phyloP scores from a whole-genome alignment of 2,888 invertebrate species.

The Drosophila tripunctata region DNA sequence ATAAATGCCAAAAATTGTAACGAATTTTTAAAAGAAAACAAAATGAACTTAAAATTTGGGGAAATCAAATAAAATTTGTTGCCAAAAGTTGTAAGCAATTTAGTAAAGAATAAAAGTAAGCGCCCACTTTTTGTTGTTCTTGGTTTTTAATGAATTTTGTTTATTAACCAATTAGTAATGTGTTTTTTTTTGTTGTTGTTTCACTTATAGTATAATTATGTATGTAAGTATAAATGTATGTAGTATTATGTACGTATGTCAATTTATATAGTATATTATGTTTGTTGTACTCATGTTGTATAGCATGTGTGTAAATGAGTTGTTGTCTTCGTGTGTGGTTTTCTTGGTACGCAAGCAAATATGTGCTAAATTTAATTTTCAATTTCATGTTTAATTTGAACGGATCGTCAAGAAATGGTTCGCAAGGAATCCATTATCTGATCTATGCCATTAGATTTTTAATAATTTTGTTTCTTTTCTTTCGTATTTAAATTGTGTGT shows the following conservation, averaged over 20 bases:
- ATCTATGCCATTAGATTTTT: slow-evolving; percentile 28
- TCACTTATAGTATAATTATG: slow-evolving; percentile 72
- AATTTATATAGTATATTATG: slow-evolving; percentile 65
- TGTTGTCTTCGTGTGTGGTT: slow-evolving; percentile 29
- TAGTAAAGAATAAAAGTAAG: slow-evolving; percentile 70
- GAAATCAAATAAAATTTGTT: slow-evolving; percentile 11
- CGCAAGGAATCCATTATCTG: slow-evolving; percentile 13
- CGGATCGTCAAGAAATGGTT: slow-evolving; percentile 32
- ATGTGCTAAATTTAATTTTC: slow-evolving; percentile 32
- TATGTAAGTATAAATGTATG: slow-evolving; percentile 79
- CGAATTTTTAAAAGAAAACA: not conserved
- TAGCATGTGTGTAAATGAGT: slow-evolving; percentile 32
- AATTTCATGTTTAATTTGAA: slow-evolving; percentile 13
- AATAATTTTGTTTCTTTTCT: not conserved
- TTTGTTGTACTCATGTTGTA: slow-evolving; percentile 67
- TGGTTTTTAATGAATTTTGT: slow-evolving; percentile 66
- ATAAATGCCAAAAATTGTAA: slow-evolving; percentile 55
- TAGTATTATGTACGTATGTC: slow-evolving; percentile 64
- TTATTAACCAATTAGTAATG: slow-evolving; percentile 77
- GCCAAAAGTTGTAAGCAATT: slow-evolving; percentile 58
- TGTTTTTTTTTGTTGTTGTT: slow-evolving; percentile 54
- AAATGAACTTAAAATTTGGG: slow-evolving; percentile 1
- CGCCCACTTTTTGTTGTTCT: slow-evolving; percentile 46
- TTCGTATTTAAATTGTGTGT: slow-evolving; percentile 7
- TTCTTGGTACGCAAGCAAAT: slow-evolving; percentile 56